These are phyloP conservation scores for Toxonevra muliebris DNA, from an alignment of 2,888 invertebrate species.

Conservation along the genomic window DNA sequence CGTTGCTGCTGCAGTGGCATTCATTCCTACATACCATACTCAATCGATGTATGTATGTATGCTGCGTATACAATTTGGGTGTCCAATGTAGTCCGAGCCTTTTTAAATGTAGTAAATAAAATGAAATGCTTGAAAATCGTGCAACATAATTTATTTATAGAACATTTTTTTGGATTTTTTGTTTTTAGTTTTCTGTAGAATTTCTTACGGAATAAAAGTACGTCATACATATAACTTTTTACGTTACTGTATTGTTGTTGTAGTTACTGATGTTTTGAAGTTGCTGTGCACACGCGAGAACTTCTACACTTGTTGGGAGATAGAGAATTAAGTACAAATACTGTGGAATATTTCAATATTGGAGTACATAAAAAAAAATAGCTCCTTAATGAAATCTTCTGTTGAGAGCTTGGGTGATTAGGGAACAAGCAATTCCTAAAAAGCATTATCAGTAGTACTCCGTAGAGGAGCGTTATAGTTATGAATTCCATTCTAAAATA, in stretches of 20 bases:
- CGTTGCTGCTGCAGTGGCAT: background rate
- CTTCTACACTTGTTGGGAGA: background rate
- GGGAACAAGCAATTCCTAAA: too few species aligned
- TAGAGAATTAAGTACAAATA: background rate
- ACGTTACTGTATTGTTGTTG: background rate
- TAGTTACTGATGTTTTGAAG: background rate
- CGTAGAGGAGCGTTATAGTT: too few species aligned
- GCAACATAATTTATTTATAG: slow-evolving; percentile 1
- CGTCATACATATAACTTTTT: background rate
- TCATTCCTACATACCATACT: background rate
- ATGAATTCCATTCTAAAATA: too few species aligned
- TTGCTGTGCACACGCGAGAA: background rate
- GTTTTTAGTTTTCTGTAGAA: background rate
- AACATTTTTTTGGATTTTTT: background rate
- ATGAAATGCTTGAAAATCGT: slow-evolving; percentile 8
- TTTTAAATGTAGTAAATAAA: background rate
- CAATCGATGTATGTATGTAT: background rate
- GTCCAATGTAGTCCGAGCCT: background rate
- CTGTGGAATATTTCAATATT: background rate
- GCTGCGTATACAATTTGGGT: slow-evolving; percentile 7
- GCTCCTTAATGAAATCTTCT: too few species aligned
- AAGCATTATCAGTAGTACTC: too few species aligned
- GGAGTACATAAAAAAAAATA: too few species aligned
- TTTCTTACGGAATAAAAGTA: background rate
- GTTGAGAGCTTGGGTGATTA: too few species aligned